Conservation (phyloP, 2,113 vertebrate genomes). For the Zosterops japonicus region DNA sequence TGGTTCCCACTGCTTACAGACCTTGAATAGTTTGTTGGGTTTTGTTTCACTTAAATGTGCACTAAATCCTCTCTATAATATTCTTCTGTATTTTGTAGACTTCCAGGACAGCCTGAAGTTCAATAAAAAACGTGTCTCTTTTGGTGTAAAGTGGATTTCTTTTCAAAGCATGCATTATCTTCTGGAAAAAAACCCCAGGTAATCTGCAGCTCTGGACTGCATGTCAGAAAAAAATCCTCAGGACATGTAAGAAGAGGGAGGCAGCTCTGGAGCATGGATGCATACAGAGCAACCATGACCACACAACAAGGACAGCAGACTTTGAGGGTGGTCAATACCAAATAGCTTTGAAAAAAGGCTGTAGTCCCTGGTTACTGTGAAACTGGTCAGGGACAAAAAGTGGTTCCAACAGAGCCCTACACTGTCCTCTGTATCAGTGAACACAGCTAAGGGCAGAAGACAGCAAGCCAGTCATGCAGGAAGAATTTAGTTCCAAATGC, state of each 20-base stretch:
- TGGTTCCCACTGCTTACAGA: neutral
- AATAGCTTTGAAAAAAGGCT: neutral
- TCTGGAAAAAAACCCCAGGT: neutral
- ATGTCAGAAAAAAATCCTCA: neutral
- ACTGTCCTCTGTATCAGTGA: neutral
- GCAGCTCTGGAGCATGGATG: fast-evolving
- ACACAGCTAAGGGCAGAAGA: neutral
- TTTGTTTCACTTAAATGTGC: neutral
- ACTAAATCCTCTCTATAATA: neutral
- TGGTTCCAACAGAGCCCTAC: neutral
- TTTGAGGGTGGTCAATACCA: neutral
- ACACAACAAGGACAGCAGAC: neutral
- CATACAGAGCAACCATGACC: neutral
- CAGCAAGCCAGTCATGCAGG: fast-evolving
- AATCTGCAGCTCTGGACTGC: neutral
- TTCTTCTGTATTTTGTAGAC: neutral
- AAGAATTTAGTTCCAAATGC: neutral
- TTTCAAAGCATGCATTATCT: neutral
- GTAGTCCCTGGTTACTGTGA: neutral
- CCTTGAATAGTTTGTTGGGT: neutral
- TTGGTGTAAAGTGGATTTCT: neutral
- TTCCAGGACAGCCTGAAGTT: neutral
- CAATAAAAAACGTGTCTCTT: neutral
- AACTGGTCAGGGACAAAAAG: neutral
- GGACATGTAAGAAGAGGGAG: neutral